These are phyloP conservation scores for Platanista minor DNA, from an alignment of 2,113 vertebrate species.

Conservation along the genomic window DNA sequence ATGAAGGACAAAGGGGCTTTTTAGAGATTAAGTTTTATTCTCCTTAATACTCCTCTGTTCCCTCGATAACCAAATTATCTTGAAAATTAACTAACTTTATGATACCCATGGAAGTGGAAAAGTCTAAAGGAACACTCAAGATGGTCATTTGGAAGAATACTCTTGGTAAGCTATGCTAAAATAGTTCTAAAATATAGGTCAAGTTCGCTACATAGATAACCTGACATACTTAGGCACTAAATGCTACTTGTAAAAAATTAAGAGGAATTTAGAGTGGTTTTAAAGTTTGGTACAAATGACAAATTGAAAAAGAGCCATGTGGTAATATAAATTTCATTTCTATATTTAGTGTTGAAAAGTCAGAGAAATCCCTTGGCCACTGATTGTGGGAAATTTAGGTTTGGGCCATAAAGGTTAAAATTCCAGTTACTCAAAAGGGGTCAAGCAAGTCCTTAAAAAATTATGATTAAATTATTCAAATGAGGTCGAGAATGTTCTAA, in stretches of 20 bases:
- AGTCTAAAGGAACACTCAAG: neutral
- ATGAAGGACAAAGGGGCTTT: neutral
- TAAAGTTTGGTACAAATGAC: constrained; percentile 25
- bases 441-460: constrained; percentile 18
- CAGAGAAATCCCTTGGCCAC: constrained; percentile 36
- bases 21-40: neutral
- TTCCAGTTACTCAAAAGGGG: constrained; percentile 18
- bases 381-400: constrained; percentile 5
- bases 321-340: constrained; percentile 40
- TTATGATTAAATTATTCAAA: constrained; percentile 28
- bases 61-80: neutral
- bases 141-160: neutral
- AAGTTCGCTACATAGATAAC: neutral
- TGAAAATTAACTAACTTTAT: neutral
- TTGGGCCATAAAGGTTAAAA: neutral
- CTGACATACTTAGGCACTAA: neutral
- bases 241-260: constrained; percentile 60
- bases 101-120: neutral
- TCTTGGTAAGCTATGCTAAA: neutral
- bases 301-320: constrained; percentile 33
- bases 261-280: constrained; percentile 53
- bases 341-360: constrained; percentile 48
- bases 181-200: constrained; percentile 5
- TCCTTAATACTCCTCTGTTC: neutral
- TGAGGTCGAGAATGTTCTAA: constrained; percentile 3